Percentiles rank a stretch among this genome's conserved stretches.
phyloP scores from a whole-genome alignment of 23 tunicate genomes.

The Phallusia fumigata region DNA sequence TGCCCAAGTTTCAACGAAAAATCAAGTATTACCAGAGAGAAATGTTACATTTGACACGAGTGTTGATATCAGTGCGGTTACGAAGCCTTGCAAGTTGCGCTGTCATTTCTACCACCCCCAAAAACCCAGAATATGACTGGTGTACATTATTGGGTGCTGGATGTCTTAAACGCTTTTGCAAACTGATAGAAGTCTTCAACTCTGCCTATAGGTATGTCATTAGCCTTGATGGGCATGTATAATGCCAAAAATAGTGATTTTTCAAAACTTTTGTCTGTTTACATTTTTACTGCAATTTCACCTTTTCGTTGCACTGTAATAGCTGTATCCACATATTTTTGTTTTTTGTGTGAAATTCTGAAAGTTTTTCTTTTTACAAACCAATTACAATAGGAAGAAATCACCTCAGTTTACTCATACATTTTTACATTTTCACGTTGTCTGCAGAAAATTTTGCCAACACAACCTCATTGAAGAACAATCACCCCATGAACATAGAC shows the following conservation, averaged over 20 bases:
- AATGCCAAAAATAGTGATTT: too few relatives aligned
- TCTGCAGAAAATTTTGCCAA: background rate
- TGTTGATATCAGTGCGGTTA: constrained; percentile 47
- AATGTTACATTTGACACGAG: constrained; percentile 35
- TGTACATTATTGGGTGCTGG: constrained; percentile 32
- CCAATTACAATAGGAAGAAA: too few relatives aligned
- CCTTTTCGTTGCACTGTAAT: too few relatives aligned
- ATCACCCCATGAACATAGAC: background rate
- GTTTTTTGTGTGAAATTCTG: too few relatives aligned
- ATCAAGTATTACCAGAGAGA: constrained; percentile 23
- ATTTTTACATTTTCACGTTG: background rate
- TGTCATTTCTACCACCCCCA: background rate
- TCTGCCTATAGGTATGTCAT: constrained; percentile 30
- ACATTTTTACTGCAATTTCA: too few relatives aligned
- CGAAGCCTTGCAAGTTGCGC: constrained; percentile 46
- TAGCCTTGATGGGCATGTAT: too few relatives aligned
- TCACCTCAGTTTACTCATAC: too few relatives aligned
- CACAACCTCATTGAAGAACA: background rate
- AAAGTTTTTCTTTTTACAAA: too few relatives aligned
- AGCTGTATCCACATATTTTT: background rate
- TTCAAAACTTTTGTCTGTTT: too few relatives aligned
- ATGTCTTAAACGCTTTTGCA: constrained; percentile 70
- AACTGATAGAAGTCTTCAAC: constrained; percentile 75
- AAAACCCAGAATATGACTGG: constrained; percentile 43
- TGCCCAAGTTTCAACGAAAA: constrained; percentile 12